phyloP scores from a whole-genome alignment of 2,888 invertebrate genomes.

The Athrips mouffetella region DNA sequence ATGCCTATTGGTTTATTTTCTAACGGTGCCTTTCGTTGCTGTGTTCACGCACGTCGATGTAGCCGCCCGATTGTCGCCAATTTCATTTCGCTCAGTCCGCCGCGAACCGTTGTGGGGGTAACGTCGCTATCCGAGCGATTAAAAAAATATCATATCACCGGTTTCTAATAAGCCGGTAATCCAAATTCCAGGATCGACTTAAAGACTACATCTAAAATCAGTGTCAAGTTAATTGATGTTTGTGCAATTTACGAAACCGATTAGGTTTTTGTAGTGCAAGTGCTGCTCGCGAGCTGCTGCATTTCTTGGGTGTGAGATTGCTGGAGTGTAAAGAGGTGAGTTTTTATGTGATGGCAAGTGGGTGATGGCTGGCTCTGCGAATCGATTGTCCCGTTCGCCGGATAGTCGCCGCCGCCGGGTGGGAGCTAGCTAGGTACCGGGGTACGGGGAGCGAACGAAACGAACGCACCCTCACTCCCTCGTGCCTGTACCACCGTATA shows the following conservation, averaged over 20 bases:
- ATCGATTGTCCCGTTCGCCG: conserved; percentile 64
- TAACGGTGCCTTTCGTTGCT: conserved; percentile 50
- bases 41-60: conserved; percentile 56
- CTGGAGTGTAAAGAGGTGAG: conserved; percentile 71
- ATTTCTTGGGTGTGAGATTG: conserved; percentile 61
- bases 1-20: conserved; percentile 44
- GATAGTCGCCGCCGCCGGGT: conserved; percentile 17
- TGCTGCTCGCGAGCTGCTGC: conserved; percentile 69
- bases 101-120: conserved; percentile 64
- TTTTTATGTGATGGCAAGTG: conserved; percentile 46
- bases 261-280: conserved; percentile 58
- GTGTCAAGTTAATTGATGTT: conserved; percentile 61
- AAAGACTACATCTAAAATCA: conserved; percentile 36
- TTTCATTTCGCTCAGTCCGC: conserved; percentile 67
- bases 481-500: conserved; percentile 36
- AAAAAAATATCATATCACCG: conserved; percentile 43
- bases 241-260: conserved; percentile 45
- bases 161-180: conserved; percentile 45
- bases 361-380: conserved; percentile 38
- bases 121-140: conserved; percentile 38
- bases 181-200: conserved; percentile 35
- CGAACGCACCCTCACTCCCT: conserved; percentile 58
- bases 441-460: conserved; percentile 26
- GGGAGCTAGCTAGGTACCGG: conserved; percentile 33
- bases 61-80: conserved; percentile 54